phyloP scores from a whole-genome alignment of 2,113 vertebrate genomes.

The Notechis scutatus region DNA sequence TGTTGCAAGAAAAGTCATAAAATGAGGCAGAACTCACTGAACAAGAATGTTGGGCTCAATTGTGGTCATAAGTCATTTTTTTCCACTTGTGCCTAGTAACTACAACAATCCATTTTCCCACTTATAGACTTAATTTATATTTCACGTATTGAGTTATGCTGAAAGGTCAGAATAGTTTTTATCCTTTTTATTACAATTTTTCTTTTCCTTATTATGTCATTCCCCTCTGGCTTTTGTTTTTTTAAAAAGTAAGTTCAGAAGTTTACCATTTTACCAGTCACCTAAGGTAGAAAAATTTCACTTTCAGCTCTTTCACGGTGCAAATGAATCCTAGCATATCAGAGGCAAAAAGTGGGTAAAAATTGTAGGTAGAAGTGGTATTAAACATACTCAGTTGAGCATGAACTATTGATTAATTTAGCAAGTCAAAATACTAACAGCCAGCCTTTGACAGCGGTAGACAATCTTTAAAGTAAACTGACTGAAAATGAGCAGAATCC shows the following conservation, averaged over 20 bases:
- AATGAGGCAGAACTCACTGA: neutral
- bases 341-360: neutral
- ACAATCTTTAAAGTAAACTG: neutral
- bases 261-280: neutral
- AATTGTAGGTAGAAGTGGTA: neutral
- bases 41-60: neutral
- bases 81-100: neutral
- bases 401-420: neutral
- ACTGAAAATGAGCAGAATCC: neutral
- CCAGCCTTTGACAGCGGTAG: neutral
- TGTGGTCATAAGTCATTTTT: neutral
- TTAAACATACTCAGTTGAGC: neutral
- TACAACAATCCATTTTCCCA: neutral
- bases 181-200: neutral
- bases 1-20: neutral
- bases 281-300: neutral
- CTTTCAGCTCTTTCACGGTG: neutral
- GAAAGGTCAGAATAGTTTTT: neutral
- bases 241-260: neutral
- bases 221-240: neutral
- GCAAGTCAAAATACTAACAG: neutral
- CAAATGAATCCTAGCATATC: neutral
- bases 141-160: neutral
- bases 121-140: neutral
- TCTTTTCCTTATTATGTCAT: neutral